These are phyloP conservation scores for Eurosta solidaginis DNA, from an alignment of 1,140 invertebrate species.

Conservation along the genomic window DNA sequence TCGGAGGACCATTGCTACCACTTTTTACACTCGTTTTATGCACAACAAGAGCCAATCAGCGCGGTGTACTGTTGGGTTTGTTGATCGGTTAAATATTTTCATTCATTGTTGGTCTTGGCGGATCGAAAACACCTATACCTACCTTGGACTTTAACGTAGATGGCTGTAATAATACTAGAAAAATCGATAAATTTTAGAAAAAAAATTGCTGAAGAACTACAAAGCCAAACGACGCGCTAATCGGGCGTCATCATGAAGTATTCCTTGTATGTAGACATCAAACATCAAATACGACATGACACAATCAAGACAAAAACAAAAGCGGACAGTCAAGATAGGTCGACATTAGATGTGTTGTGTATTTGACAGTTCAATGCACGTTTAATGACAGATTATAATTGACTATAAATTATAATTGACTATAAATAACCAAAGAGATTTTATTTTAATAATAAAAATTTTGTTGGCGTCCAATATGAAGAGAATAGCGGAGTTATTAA, in stretches of 20 bases:
- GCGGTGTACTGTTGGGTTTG: constrained; percentile 74
- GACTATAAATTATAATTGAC: neutral
- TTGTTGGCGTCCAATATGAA: neutral
- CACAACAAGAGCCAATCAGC: constrained; percentile 67
- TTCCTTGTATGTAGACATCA: neutral
- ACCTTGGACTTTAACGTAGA: constrained; percentile 65
- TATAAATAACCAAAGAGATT: neutral
- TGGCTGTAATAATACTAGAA: too few relatives aligned
- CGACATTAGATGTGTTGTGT: neutral
- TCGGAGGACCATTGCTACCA: constrained; percentile 80
- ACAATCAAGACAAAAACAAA: neutral
- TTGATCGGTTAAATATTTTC: constrained; percentile 71
- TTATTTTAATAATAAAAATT: neutral
- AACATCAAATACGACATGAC: constrained; percentile 13
- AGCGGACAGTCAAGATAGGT: neutral
- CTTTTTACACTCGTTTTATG: constrained; percentile 81
- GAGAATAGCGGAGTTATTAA: neutral
- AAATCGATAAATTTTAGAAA: too few relatives aligned
- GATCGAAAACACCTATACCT: constrained; percentile 68
- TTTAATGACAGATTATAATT: constrained; percentile 16
- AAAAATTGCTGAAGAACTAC: too few relatives aligned
- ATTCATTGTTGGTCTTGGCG: constrained; percentile 85
- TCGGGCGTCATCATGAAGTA: neutral
- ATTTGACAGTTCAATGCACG: constrained; percentile 14
- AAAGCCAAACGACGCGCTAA: too few relatives aligned